Conservation (phyloP, 2,113 vertebrate species). For the Sarotherodon lohbergeri region DNA sequence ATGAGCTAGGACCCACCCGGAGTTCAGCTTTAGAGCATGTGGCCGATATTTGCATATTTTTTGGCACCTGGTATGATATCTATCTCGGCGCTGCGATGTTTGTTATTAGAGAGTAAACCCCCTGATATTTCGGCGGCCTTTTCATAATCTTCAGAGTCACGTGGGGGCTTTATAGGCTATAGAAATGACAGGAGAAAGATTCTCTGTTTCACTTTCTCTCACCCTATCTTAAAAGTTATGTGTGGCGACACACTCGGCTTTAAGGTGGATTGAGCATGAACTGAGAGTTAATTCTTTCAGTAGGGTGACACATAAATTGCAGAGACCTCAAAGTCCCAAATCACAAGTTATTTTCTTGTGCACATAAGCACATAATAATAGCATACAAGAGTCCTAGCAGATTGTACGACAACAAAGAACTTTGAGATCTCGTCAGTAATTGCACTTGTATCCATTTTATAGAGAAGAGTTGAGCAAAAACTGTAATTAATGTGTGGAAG, state of each 20-base stretch:
- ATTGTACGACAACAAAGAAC: neutral
- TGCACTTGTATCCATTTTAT: neutral
- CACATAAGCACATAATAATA: neutral
- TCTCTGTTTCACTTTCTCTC: neutral
- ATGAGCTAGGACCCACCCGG: neutral
- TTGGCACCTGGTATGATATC: constrained; percentile 22
- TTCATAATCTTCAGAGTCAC: constrained; percentile 53
- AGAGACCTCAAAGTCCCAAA: neutral
- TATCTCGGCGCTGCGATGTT: constrained; percentile 26
- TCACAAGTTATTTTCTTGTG: neutral
- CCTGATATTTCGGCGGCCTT: constrained; percentile 64
- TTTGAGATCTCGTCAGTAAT: neutral
- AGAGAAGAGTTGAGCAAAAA: neutral
- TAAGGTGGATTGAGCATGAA: neutral
- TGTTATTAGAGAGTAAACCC: constrained; percentile 53
- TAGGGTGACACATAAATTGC: neutral
- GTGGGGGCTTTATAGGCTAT: constrained; percentile 2
- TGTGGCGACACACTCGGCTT: neutral
- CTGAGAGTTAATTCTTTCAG: neutral
- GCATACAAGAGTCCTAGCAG: neutral
- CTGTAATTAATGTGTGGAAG: neutral
- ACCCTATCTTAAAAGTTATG: neutral
- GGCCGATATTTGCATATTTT: constrained; percentile 27
- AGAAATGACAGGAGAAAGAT: constrained; percentile 3
- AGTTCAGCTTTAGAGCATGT: constrained; percentile 4